phyloP scores from a whole-genome alignment of 2,113 vertebrate species.

The Panthera tigris region DNA sequence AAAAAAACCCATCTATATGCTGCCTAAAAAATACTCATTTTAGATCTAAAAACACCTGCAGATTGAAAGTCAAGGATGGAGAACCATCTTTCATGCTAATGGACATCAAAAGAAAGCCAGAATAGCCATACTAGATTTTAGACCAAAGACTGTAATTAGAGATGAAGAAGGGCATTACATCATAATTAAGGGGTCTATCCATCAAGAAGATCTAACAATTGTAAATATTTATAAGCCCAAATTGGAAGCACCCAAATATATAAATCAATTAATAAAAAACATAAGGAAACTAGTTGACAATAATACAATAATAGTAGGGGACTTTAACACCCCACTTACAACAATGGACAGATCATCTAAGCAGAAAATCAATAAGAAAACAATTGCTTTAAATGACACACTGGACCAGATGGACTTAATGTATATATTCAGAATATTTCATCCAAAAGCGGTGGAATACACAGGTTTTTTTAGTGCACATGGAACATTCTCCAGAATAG shows the following conservation, averaged over 20 bases:
- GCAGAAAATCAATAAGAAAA: not conserved
- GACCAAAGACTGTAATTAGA: not conserved
- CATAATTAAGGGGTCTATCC: not conserved
- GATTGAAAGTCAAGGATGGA: not conserved
- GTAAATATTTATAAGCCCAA: not conserved
- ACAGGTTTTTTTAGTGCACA: not conserved
- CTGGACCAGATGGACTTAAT: not conserved
- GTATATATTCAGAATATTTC: not conserved
- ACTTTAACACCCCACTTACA: not conserved
- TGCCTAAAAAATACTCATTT: not conserved
- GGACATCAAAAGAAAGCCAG: not conserved
- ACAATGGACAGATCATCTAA: not conserved
- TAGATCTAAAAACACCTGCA: not conserved
- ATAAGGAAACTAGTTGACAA: not conserved
- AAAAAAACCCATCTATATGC: not conserved
- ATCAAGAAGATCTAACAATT: not conserved
- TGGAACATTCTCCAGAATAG: not conserved
- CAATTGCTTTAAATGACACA: not conserved
- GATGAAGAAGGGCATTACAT: not conserved
- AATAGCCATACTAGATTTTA: not conserved
- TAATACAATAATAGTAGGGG: not conserved
- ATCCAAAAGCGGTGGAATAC: not conserved
- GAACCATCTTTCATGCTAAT: not conserved
- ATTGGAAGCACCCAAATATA: not conserved
- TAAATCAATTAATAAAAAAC: not conserved